Evolutionary conservation across 2,888 invertebrate species (phyloP), one percentile per base, ranked within the genome.

Genomic region (Molorchus minor): DNA sequence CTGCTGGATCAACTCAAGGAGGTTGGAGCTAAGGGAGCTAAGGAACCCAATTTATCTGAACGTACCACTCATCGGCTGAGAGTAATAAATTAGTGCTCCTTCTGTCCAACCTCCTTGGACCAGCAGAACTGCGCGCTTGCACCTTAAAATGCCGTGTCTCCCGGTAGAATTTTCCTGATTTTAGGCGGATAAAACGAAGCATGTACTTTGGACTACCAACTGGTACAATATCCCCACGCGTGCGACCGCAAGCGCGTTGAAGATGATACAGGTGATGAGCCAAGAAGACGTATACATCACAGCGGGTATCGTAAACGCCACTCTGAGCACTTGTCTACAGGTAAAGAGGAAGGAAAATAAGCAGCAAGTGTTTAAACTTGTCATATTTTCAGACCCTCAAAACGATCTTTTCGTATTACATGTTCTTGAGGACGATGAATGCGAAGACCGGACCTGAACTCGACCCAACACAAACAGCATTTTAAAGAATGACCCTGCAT

Each of bases 341-440:
- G 40, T 40, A 40, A 8, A 8, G 40, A 10, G 10, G 17, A 4
- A 17, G 10, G 7, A 49, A 33, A 12, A n/a, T 33, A 15, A 7
- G 33, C n/a, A 30, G 7, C 8, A 15, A 21, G 13, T 33, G n/a
- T 35, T 49, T 19, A 17, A 43, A 19, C 2, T 10, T 16, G 12
- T 29, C 12, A 43, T 43, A 2, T 41, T 43, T 33, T 41, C 40
- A 53, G 53, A 33, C 53, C 3, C 20, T 36, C 21, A 53, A 43
- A 13, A 30, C 43, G 8, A 43, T 20, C 4, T 16, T 43, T 4
- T 53, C 53, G 4, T 53, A 43, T 35, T 53, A 53, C 16, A 53
- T 41, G 43, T 53, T 53, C 35, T 33, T 53, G n/a, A 19, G 12
- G 8, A 53, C 53, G 12, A 12, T 53, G 8, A 33, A 30, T 2